Evolutionary conservation across 1,140 invertebrate species (phyloP).

Genomic region (Meloidogyne hapla): DNA sequence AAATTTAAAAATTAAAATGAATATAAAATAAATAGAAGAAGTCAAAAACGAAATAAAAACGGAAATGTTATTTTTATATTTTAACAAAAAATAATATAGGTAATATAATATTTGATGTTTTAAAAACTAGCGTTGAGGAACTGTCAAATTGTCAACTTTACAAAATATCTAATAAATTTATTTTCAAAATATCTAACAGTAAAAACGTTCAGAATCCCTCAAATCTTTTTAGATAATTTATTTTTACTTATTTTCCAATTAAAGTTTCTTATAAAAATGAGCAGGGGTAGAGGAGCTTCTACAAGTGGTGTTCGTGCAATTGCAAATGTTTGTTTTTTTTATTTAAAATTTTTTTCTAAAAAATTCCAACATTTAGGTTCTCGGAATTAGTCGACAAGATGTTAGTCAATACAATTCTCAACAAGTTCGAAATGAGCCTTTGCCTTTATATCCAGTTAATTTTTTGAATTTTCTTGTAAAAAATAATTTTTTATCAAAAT

Average conservation of each 20-base stretch:
- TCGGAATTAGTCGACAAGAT: constrained; percentile 28
- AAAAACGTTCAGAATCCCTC: too few relatives aligned
- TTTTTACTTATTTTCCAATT: constrained; percentile 4
- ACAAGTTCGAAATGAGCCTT: constrained; percentile 30
- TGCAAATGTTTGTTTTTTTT: constrained; percentile 19
- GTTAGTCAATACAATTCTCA: constrained; percentile 25
- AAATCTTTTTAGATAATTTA: background rate
- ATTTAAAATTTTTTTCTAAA: background rate
- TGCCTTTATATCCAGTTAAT: constrained; percentile 33
- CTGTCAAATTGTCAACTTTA: background rate
- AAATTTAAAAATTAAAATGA: background rate
- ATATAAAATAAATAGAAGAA: too few relatives aligned
- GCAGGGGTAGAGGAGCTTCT: constrained; percentile 16
- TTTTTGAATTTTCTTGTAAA: background rate
- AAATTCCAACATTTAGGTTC: constrained; percentile 7
- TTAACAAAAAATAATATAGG: too few relatives aligned
- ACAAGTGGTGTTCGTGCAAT: constrained; percentile 31
- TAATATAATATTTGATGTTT: too few relatives aligned
- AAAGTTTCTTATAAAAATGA: constrained; percentile 25
- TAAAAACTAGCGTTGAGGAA: too few relatives aligned
- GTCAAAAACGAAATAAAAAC: background rate
- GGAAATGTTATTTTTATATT: too few relatives aligned
- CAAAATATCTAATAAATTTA: constrained; percentile 5
- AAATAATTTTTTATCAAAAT: background rate
- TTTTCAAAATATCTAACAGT: too few relatives aligned